Evolutionary conservation across 2,113 vertebrate species (phyloP).

Genomic region (Microcebus ravelobensis): DNA sequence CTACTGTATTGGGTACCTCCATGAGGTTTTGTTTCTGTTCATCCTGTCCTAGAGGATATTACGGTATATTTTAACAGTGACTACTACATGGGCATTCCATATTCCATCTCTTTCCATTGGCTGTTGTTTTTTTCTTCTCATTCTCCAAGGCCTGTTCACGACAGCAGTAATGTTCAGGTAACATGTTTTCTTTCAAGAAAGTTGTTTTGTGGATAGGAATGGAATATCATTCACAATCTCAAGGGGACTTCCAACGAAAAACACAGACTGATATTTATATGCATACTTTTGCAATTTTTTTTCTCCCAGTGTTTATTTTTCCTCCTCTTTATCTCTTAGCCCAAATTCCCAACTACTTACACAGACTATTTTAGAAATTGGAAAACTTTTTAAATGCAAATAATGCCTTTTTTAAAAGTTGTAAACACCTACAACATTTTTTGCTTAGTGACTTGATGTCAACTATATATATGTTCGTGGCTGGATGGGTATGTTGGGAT

Average conservation of each 20-base stretch:
- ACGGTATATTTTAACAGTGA: not conserved
- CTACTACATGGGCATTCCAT: not conserved
- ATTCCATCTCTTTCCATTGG: not conserved
- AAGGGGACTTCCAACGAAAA: not conserved
- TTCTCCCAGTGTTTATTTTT: not conserved
- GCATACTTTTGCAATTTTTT: not conserved
- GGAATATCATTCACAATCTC: not conserved
- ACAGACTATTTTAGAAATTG: slow-evolving; percentile 52
- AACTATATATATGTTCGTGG: slow-evolving; percentile 26
- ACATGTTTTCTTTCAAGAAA: not conserved
- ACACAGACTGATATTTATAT: not conserved
- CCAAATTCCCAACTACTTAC: not conserved
- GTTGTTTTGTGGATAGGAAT: not conserved
- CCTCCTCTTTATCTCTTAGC: not conserved
- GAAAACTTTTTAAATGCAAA: slow-evolving; percentile 49
- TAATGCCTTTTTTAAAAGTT: slow-evolving; percentile 43
- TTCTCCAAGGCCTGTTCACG: not conserved
- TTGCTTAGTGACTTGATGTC: slow-evolving; percentile 39
- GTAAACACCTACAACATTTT: slow-evolving; percentile 62
- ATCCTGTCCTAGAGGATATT: not conserved
- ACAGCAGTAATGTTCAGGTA: not conserved
- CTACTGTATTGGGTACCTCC: not conserved
- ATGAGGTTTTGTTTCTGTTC: not conserved
- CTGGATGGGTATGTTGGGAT: not conserved
- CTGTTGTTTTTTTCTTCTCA: not conserved